Evolutionary conservation across 2,888 invertebrate species (phyloP), one percentile per base, ranked within the genome.

Genomic region (Osmoderma eremita): DNA sequence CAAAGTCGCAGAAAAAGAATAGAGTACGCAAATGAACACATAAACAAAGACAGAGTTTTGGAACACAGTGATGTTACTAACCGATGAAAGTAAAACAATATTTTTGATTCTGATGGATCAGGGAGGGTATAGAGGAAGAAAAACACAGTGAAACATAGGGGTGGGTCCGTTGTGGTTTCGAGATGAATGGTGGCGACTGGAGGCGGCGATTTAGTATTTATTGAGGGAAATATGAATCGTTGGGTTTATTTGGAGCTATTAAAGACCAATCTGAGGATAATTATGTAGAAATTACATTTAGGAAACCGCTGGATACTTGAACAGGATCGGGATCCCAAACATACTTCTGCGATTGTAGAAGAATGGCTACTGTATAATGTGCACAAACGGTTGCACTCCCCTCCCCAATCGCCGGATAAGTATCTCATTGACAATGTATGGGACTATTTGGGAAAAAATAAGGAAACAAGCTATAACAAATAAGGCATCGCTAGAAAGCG

Each of bases 91-190:
- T 10, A 76, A 75, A 62, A 24, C 72, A 67, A 42, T 73, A 74
- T 36, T 70, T 48, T 67, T 63, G 56, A 54, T 42, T 66, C 61
- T 10, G 68, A 73, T 63, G 67, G 69, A 10, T 39, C 54, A 2
- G 65, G 24, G 17, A 72, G 22, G 50, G 70, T 73, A 12, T 74
- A 67, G 70, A 56, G 73, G 41, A 72, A 70, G 69, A 18, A 24
- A 24, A 71, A 72, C 64, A 63, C 74, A 12, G 71, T 77, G 0
- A 76, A 77, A 63, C 75, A 75, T 61, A 74, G 72, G 10, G 73
- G 72, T 10, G 75, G 75, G n/a, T 68, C 53, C n/a, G 72, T 75
- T 5, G 70, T 72, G 70, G 70, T 75, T n/a, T 76, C 74, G 73
- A 72, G 74, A 12, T 72, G 69, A 54, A 72, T 76, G 62, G 58